Conservation (phyloP, 2,888 invertebrate genomes). For the Hyposoter didymator region DNA sequence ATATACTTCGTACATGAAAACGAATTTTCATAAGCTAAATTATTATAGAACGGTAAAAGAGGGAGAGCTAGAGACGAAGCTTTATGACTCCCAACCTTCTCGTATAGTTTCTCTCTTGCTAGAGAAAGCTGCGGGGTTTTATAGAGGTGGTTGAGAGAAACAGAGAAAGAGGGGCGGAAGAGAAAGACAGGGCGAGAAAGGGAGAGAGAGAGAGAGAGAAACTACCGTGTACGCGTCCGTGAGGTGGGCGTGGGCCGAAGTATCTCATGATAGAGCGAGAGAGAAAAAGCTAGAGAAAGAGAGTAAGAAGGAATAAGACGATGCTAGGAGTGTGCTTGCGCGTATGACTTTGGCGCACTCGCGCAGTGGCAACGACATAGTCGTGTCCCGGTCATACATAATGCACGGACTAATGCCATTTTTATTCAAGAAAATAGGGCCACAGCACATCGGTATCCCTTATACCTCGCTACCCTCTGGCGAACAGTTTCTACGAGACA, state of each 20-base stretch:
- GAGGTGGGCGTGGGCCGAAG: conserved; percentile 65
- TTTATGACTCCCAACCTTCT: conserved; percentile 81
- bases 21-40: conserved; percentile 80
- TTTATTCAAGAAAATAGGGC: conserved; percentile 79
- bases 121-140: conserved; percentile 37
- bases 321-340: conserved; percentile 60
- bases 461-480: conserved; percentile 49
- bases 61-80: conserved; percentile 67
- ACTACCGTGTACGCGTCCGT: conserved; percentile 62
- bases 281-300: conserved; percentile 43
- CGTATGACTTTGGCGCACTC: conserved; percentile 62
- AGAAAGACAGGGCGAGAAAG: background rate
- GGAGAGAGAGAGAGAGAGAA: conserved; percentile 30
- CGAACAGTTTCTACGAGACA: conserved; percentile 76
- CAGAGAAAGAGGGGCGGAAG: conserved; percentile 6
- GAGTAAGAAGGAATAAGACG: conserved; percentile 32
- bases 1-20: conserved; percentile 57
- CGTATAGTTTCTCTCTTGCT: conserved; percentile 78
- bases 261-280: conserved; percentile 42
- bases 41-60: conserved; percentile 78
- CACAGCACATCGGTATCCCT: conserved; percentile 50
- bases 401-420: conserved; percentile 83
- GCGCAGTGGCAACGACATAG: conserved; percentile 61
- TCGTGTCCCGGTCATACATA: conserved; percentile 78
- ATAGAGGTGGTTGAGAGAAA: conserved; percentile 33